These are phyloP conservation scores for Drosophila persimilis DNA, from an alignment of 1,140 invertebrate species.

Conservation along the genomic window DNA sequence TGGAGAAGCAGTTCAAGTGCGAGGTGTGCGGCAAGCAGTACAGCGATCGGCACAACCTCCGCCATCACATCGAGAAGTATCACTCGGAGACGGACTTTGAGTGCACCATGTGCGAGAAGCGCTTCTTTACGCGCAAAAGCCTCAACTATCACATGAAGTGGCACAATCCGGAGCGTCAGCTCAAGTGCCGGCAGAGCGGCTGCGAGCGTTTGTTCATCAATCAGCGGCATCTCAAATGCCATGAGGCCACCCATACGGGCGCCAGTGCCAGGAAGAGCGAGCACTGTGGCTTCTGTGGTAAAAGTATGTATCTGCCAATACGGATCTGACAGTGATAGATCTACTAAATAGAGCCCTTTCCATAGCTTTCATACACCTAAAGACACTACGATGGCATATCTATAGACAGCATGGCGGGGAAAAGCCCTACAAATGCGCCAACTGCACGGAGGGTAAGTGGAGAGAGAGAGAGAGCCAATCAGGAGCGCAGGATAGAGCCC, in stretches of 20 bases:
- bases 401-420: constrained; percentile 76
- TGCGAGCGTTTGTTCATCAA: constrained; percentile 77
- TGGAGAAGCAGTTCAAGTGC: constrained; percentile 67
- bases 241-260: constrained; percentile 71
- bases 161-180: constrained; percentile 73
- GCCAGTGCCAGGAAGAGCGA: constrained; percentile 68
- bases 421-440: constrained; percentile 74
- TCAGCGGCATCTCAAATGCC: constrained; percentile 70
- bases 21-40: constrained; percentile 76
- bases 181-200: constrained; percentile 64
- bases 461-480: neutral
- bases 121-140: constrained; percentile 75
- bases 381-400: constrained; percentile 77
- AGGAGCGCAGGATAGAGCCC: neutral
- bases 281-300: constrained; percentile 71
- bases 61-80: constrained; percentile 75
- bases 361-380: constrained; percentile 75
- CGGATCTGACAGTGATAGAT: neutral
- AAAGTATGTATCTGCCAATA: constrained; percentile 41
- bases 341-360: neutral
- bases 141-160: constrained; percentile 79
- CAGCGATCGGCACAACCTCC: constrained; percentile 74
- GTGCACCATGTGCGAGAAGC: constrained; percentile 70
- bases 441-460: constrained; percentile 74
- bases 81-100: constrained; percentile 79